Percentiles rank a stretch among this genome's conserved stretches.
These are phyloP conservation scores for Prunella himalayana DNA, from an alignment of 2,113 vertebrate species.

Conservation along the genomic window DNA sequence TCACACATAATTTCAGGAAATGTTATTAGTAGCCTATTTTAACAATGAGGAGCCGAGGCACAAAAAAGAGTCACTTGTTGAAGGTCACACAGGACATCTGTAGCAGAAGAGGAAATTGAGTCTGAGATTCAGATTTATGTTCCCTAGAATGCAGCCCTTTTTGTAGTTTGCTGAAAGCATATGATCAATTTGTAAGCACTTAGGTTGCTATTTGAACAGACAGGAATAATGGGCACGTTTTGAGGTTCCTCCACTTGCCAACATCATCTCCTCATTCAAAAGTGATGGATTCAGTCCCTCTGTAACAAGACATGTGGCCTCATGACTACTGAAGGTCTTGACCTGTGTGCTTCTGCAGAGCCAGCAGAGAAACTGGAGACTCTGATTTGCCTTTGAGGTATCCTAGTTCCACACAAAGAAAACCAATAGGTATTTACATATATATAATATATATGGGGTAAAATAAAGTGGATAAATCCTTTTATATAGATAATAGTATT, in stretches of 20 bases:
- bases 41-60: neutral
- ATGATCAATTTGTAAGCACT: slow-evolving; percentile 24
- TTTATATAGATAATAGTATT: neutral
- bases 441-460: neutral
- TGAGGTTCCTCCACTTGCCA: neutral
- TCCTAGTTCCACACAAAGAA: neutral
- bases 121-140: neutral
- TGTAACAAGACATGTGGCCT: neutral
- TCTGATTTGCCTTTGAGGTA: neutral
- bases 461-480: neutral
- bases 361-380: neutral
- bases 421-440: neutral
- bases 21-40: neutral
- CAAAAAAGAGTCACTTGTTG: neutral
- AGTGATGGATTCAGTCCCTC: neutral
- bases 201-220: neutral
- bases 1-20: neutral
- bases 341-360: neutral
- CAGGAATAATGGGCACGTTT: neutral
- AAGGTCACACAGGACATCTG: neutral
- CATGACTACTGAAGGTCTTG: neutral
- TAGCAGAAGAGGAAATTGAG: slow-evolving; percentile 1
- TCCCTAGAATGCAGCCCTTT: neutral
- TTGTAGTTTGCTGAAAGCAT: neutral
- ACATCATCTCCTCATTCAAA: neutral